Evolutionary conservation across 2,797 vertebrate species (phyloP), one percentile per base, ranked within the genome.

Genomic region (Garrulus glandarius): DNA sequence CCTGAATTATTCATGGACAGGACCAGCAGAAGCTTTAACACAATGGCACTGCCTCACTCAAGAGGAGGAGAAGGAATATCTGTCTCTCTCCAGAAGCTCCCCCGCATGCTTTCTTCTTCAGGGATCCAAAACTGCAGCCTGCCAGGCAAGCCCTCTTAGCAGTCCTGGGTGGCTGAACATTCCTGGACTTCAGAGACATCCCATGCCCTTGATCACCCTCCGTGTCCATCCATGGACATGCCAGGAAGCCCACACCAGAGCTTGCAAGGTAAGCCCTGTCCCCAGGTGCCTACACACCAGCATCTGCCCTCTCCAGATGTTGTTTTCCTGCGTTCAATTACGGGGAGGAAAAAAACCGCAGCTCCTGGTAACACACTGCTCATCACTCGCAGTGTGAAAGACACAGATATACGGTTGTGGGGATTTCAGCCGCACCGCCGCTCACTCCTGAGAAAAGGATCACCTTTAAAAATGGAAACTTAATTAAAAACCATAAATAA

Each of bases 401-500:
- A 41, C 76, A 55, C 20, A 50, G 80, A 74, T 22, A 10, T 4
- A 44, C 0, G 8, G 61, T 8, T 23, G 49, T 49, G 72, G 61
- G 47, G 67, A 92, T 75, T 85, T 53, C 78, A 93, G 84, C 71
- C 0, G 0, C 44, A 29, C 20, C 1, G 0, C 49, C 0, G 3
- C 87, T 71, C 21, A 0, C 49, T 86, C 72, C 80, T 3, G 72
- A 92, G 72, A 36, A 72, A 83, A 82, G 89, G 68, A 84, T 87
- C 92, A 87, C 84, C 91, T 91, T 89, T 87, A 81, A 81, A 91
- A 93, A 83, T 0, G 4, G 57, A 85, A 87, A 69, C 76, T 85
- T 87, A 92, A 95, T 94, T 92, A 96, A 92, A 93, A 68, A 37
- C 82, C 87, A 37, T 89, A 93, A 95, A 93, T 91, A 89, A 95